A percentile compares a stretch with the other conserved stretches of the same genome.
phyloP scores from a whole-genome alignment of 2,113 vertebrate genomes.

The Sphaerodactylus townsendi region DNA sequence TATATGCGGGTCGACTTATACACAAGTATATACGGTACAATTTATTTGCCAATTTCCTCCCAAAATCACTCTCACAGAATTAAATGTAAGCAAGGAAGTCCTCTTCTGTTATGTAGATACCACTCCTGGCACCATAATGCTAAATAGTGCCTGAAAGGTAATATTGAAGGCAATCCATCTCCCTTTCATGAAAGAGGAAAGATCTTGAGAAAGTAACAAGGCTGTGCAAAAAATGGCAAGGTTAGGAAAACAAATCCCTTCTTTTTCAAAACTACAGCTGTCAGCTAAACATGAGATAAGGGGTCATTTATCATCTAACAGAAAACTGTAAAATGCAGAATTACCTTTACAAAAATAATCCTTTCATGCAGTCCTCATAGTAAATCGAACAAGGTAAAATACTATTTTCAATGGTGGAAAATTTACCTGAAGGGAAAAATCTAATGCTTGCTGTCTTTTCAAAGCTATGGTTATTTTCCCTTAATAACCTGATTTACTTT shows the following conservation, averaged over 20 bases:
- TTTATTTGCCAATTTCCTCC: not conserved
- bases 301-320: not conserved
- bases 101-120: not conserved
- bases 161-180: not conserved
- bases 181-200: not conserved
- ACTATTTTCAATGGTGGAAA: not conserved
- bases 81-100: not conserved
- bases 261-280: not conserved
- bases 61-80: not conserved
- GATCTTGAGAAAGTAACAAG: not conserved
- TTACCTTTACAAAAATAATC: not conserved
- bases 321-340: not conserved
- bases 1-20: no score
- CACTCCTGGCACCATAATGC: not conserved
- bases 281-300: not conserved
- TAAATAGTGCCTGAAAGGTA: not conserved
- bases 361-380: not conserved
- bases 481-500: not conserved
- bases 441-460: not conserved
- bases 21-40: no score
- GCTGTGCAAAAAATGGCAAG: not conserved
- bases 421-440: not conserved
- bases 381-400: not conserved
- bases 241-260: not conserved
- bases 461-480: not conserved